phyloP scores from a whole-genome alignment of 2,113 vertebrate species.

The Phylloscopus trochilus region DNA sequence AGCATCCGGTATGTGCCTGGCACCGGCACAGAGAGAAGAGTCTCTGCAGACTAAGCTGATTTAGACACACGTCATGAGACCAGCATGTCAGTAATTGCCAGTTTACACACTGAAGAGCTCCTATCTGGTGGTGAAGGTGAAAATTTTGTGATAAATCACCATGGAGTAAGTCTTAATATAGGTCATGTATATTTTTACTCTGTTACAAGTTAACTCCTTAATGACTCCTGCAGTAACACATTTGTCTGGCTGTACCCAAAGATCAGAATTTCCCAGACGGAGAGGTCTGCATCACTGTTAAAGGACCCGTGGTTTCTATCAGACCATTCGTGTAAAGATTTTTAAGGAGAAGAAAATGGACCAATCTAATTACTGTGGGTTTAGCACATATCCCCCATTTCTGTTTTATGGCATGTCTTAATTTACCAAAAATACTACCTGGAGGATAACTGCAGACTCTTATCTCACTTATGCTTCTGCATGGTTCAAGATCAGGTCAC shows the following conservation, averaged over 20 bases:
- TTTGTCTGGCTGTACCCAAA: neutral
- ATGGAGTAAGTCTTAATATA: neutral
- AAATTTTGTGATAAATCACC: neutral
- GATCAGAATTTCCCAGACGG: neutral
- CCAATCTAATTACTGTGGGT: neutral
- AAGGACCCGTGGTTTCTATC: neutral
- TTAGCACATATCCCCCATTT: neutral
- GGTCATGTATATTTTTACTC: neutral
- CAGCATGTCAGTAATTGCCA: neutral
- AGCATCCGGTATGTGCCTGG: neutral
- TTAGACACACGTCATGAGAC: neutral
- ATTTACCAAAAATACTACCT: neutral
- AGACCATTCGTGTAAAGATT: neutral
- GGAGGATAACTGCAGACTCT: neutral
- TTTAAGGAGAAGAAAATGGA: neutral
- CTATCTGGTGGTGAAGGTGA: neutral
- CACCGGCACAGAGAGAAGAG: neutral
- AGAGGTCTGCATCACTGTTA: neutral
- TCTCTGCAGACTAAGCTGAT: conserved; percentile 6
- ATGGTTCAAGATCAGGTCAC: neutral
- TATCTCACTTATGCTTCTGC: neutral
- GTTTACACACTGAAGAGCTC: neutral
- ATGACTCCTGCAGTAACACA: neutral
- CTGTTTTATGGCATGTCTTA: neutral
- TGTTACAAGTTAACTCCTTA: neutral